Conservation (phyloP, 2,888 invertebrate species). For the Drosophila helvetica region DNA sequence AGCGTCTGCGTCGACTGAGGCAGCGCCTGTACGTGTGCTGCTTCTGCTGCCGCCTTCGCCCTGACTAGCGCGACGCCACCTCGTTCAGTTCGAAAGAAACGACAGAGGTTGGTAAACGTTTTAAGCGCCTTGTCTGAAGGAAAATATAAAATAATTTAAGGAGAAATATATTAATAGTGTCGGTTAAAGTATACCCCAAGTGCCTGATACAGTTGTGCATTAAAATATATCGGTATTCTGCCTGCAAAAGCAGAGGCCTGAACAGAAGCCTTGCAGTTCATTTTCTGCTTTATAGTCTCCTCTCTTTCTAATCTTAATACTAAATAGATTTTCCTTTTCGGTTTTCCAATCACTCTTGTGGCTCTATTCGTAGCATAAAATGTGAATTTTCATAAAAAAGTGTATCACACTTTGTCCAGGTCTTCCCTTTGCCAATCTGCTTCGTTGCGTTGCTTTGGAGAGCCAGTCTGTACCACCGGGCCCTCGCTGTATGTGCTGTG, state of each 20-base stretch:
- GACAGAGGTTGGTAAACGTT: constrained; percentile 65
- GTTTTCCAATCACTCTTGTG: background rate
- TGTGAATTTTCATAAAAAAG: constrained; percentile 12
- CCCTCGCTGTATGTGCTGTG: constrained; percentile 29
- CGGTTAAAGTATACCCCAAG: background rate
- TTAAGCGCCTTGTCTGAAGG: background rate
- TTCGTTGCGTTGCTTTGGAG: constrained; percentile 35
- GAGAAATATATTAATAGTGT: background rate
- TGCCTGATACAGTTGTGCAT: background rate
- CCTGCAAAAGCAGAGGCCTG: background rate
- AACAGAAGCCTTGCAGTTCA: background rate
- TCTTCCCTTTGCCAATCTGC: constrained; percentile 9
- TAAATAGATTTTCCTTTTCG: background rate
- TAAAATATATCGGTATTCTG: background rate
- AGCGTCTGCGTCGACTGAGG: constrained; percentile 26
- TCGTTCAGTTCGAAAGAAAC: constrained; percentile 64
- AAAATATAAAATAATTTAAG: background rate
- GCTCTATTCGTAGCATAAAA: background rate
- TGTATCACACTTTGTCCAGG: constrained; percentile 21
- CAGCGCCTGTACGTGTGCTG: constrained; percentile 27
- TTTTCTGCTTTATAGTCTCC: background rate
- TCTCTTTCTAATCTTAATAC: background rate
- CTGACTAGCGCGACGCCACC: constrained; percentile 51
- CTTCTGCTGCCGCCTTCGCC: constrained; percentile 43
- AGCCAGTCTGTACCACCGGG: constrained; percentile 61